Evolutionary conservation across 1,140 invertebrate species (phyloP).

Genomic region (Branchinecta lindahli): DNA sequence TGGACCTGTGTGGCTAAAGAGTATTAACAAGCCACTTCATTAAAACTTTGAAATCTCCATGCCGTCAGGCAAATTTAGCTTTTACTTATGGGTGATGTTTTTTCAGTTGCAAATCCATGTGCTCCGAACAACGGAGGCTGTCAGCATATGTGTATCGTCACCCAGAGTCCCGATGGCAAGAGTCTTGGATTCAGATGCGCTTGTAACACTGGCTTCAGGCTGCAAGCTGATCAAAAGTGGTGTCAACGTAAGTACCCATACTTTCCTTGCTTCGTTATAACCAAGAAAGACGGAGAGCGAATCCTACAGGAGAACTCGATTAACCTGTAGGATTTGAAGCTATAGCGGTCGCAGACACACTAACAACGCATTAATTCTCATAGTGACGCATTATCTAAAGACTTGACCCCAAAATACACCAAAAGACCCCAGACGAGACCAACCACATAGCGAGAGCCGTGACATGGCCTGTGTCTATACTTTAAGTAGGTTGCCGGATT

Average conservation of each 20-base stretch:
- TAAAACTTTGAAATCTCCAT: too few relatives aligned
- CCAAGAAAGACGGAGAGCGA: not conserved
- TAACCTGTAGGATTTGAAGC: not conserved
- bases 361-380: not conserved
- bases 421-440: too few relatives aligned
- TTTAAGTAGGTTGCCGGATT: too few relatives aligned
- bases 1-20: too few relatives aligned
- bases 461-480: too few relatives aligned
- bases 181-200: conserved; percentile 79
- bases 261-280: not conserved
- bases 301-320: too few relatives aligned
- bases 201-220: conserved; percentile 73
- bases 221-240: conserved; percentile 56
- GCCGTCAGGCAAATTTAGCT: too few relatives aligned
- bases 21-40: too few relatives aligned
- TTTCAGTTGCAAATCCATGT: conserved; percentile 65
- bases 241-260: conserved; percentile 47
- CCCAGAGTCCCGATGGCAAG: conserved; percentile 54
- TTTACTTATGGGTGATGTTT: not conserved
- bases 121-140: conserved; percentile 76
- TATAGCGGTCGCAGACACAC: not conserved
- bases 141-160: conserved; percentile 89
- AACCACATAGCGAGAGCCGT: too few relatives aligned
- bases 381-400: too few relatives aligned
- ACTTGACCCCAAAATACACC: too few relatives aligned